Base-by-base conservation (phyloP, 2,113 vertebrate species). In the Cinclus cinclus region DNA sequence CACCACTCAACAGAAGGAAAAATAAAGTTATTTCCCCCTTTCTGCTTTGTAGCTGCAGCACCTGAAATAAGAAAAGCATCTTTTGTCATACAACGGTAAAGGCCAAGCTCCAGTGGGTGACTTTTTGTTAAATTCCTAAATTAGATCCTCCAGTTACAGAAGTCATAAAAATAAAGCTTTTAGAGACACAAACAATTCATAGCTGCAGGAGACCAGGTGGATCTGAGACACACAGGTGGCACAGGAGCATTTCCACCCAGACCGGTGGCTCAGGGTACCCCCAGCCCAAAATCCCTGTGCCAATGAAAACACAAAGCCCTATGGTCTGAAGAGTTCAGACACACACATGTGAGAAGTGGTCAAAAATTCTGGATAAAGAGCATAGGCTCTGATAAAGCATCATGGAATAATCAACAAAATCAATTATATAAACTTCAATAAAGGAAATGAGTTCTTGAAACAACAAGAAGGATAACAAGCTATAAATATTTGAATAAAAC, bases 11-110 rank as follows among this genome's bases (percentile, higher is more conserved):
- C 10, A 41, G 55, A 65, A 68, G 13, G 58, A 82, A 95, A 91
- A 95, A 92, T 84, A 60, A 83, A 76, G 30, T 82, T 62, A 87
- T 83, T 55, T 42, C 87, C 59, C 55, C 1, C 2, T 82, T 87
- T 76, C 52, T 49, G 5, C 77, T 89, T 46, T 83, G 42, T 37
- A 71, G 19, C 24, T 30, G 33, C 3, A 81, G 53, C 69, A 64
- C 59, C 74, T 87, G 91, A 44, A 94, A 78, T 18, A 53, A 71
- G 68, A 76, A 14, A 62, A 83, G 52, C 5, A 1, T 10, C 77
- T 92, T 92, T 76, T 94, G 87, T 91, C 84, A 58, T 2, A 56
- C 11, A 58, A 44, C 94, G 75, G 62, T 64, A 83, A 89, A 95
- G 67, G 81, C 77, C 83, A 73, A 74, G 74, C 60, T 95, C 56